Evolutionary conservation across 2,888 invertebrate species (phyloP).

Genomic region (Platycnemis pennipes): DNA sequence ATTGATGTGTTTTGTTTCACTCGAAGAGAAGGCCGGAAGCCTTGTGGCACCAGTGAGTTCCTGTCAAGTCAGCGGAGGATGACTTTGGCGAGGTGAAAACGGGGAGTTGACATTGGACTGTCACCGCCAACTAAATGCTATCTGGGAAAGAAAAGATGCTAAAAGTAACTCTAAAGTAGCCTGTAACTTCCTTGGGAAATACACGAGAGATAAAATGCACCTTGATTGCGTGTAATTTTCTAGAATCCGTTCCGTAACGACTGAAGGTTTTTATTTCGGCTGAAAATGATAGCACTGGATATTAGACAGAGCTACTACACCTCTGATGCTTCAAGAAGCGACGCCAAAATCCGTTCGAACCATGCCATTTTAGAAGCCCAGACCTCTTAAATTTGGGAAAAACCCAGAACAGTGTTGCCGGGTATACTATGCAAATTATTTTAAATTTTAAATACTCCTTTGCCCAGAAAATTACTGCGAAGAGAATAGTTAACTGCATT

Average conservation of each 20-base stretch:
- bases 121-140: background rate
- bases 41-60: background rate
- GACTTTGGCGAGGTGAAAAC: background rate
- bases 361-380: too few species aligned
- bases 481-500: too few species aligned
- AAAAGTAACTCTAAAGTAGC: background rate
- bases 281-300: too few species aligned
- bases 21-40: background rate
- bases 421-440: too few species aligned
- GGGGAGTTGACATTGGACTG: background rate
- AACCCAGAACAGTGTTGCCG: too few species aligned
- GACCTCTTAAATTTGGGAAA: too few species aligned
- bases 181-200: background rate
- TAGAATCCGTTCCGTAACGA: background rate
- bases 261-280: too few species aligned
- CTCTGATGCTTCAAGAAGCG: too few species aligned
- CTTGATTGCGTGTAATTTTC: background rate
- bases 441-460: too few species aligned
- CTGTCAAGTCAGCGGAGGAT: background rate
- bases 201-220: background rate
- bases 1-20: conserved; percentile 3
- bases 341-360: too few species aligned
- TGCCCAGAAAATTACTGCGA: too few species aligned
- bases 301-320: too few species aligned
- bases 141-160: background rate